A percentile compares a stretch with the other conserved stretches of the same genome.
These are phyloP conservation scores for Pelochelys cantorii DNA, from an alignment of 2,797 vertebrate species.

Conservation along the genomic window DNA sequence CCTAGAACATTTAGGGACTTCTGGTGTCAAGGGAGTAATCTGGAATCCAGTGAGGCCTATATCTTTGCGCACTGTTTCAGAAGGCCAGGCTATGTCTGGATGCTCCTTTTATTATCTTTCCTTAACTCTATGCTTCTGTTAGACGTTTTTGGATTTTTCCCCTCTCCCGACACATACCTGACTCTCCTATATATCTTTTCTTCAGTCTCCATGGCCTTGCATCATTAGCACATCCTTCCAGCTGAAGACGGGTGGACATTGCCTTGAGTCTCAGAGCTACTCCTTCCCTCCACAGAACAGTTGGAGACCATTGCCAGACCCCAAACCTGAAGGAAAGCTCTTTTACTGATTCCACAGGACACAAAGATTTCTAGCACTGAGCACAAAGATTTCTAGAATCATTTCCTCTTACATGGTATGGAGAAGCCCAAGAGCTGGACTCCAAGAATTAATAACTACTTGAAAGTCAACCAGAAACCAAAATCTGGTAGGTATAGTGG, in stretches of 20 bases:
- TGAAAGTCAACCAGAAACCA: not conserved
- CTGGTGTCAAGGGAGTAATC: not conserved
- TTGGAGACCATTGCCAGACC: not conserved
- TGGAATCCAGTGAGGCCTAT: not conserved
- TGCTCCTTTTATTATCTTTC: not conserved
- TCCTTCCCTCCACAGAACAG: not conserved
- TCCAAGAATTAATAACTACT: not conserved
- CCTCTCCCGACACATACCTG: not conserved
- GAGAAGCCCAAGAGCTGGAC: not conserved
- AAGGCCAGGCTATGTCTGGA: not conserved
- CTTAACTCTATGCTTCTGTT: not conserved
- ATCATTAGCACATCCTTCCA: not conserved
- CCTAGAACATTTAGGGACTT: not conserved
- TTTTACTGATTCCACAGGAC: not conserved
- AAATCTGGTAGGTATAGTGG: not conserved
- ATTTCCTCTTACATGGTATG: not conserved
- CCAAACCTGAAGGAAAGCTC: not conserved
- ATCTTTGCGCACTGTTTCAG: not conserved
- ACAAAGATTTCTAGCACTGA: not conserved
- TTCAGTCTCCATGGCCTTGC: not conserved
- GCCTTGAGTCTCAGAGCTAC: not conserved
- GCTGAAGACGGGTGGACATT: not conserved
- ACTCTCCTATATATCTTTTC: not conserved
- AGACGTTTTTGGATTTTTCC: not conserved
- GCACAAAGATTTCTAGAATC: not conserved